Evolutionary conservation across 1,140 invertebrate species (phyloP), one percentile per base, ranked within the genome.

Genomic region (Drosophila bocki): DNA sequence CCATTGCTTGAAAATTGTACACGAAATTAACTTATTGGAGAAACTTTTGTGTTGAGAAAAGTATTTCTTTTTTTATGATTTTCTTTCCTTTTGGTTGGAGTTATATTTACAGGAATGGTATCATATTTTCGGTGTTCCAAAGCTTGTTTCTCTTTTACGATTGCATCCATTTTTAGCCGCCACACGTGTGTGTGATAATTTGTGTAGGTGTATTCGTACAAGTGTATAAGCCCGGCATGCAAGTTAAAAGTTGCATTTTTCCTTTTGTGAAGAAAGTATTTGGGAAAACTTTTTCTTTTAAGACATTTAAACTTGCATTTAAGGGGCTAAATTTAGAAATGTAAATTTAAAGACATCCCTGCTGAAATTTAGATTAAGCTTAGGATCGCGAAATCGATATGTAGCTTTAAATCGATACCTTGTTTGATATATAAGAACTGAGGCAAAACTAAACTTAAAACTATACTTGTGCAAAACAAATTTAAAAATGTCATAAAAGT

Each of bases 221-320:
- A 19, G 22, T 47, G n/a, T 71, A 70, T 47, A 78, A 37, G 45
- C 57, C 56, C 53, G 53, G 67, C 65, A 82, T 79, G 65, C 75
- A 82, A 82, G 62, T 64, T 79, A 62, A 68, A 82, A 82, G 58
- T 64, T 68, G 74, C 78, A 44, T 71, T 78, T 74, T 33, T 35
- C 37, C 69, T 53, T 62, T 67, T 70, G 72, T 29, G 26, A 22
- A n/a, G 26, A 41, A 75, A 67, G 61, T 48, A 70, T 77, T 77
- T 56, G n/a, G 59, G 17, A 19, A 39, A 71, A 69, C 44, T 71
- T 72, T 62, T 54, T 35, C 50, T 48, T 17, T 44, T 74, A 15
- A 37, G 29, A 50, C 17, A 22, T 62, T 61, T 67, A 35, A 75
- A 56, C 39, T 44, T 61, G 15, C 7, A 44, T 26, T 63, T 62